Percentiles rank a stretch among this genome's conserved stretches.
phyloP scores from a whole-genome alignment of 1,140 invertebrate species.

The Bombyx mandarina region DNA sequence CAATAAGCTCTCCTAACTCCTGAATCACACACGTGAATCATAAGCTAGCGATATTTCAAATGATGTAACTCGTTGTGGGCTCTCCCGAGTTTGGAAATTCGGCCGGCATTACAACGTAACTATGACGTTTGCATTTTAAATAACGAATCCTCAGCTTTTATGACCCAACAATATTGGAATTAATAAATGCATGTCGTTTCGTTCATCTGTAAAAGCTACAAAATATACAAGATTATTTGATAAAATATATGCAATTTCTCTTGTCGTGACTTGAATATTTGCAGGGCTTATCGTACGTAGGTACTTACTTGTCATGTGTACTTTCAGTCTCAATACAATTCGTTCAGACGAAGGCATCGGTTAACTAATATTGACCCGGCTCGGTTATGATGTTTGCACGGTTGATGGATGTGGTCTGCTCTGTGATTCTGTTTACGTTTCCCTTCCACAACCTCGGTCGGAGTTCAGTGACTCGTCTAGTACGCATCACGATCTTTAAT shows the following conservation, averaged over 20 bases:
- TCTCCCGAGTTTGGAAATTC: slow-evolving; percentile 28
- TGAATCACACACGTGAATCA: slow-evolving; percentile 33
- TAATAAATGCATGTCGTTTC: background rate
- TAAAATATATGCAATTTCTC: slow-evolving; percentile 1
- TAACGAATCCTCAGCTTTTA: background rate
- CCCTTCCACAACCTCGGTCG: slow-evolving; percentile 41
- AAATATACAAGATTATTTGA: background rate
- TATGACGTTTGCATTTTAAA: slow-evolving; percentile 4
- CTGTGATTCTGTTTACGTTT: slow-evolving; percentile 28
- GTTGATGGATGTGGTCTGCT: slow-evolving; percentile 44
- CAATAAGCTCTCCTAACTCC: slow-evolving; percentile 13
- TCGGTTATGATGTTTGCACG: slow-evolving; percentile 45
- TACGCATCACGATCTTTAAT: slow-evolving; percentile 32
- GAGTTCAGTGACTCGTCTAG: slow-evolving; percentile 43
- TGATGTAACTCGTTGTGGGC: slow-evolving; percentile 26
- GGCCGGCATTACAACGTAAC: slow-evolving; percentile 22
- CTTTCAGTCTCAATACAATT: too few species aligned
- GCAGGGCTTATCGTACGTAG: background rate
- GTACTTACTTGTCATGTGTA: too few species aligned
- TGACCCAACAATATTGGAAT: background rate
- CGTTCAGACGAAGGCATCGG: background rate
- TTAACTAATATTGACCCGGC: slow-evolving; percentile 39
- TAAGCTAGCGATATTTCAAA: slow-evolving; percentile 17
- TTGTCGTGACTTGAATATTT: slow-evolving; percentile 1
- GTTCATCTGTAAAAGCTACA: background rate